Evolutionary conservation across 2,113 vertebrate genomes (phyloP).

Genomic region (Cololabis saira): DNA sequence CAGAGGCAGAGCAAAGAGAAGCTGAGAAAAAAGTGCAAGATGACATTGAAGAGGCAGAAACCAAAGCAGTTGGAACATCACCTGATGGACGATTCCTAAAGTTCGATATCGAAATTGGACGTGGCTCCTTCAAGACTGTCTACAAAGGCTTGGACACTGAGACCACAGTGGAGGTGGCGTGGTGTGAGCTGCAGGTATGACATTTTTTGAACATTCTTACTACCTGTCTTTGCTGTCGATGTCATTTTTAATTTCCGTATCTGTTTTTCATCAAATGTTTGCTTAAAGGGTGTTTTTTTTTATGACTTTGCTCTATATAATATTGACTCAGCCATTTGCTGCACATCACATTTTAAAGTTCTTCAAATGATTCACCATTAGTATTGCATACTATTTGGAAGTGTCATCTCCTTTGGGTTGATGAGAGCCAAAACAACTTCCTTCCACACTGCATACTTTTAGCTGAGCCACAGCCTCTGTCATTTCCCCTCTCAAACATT

Average conservation of each 20-base stretch:
- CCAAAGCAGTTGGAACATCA: constrained; percentile 95
- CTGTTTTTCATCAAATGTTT: neutral
- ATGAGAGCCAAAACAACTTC: constrained; percentile 23
- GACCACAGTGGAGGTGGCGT: constrained; percentile 97
- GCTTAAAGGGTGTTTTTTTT: neutral
- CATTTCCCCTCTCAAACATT: constrained; percentile 22
- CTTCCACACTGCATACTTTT: constrained; percentile 10
- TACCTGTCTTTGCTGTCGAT: neutral
- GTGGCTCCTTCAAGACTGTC: constrained; percentile 97
- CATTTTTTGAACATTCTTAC: neutral
- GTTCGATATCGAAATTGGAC: constrained; percentile 98
- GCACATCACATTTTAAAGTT: neutral
- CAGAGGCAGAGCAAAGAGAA: constrained; percentile 80
- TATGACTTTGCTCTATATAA: too few relatives aligned
- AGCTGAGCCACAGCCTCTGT: constrained; percentile 28
- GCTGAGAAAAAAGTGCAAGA: constrained; percentile 85
- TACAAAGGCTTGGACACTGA: constrained; percentile 98
- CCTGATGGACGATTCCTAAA: constrained; percentile 96
- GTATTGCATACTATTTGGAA: neutral
- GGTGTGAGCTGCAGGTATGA: constrained; percentile 98
- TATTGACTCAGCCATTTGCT: neutral
- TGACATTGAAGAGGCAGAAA: constrained; percentile 96
- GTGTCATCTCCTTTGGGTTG: neutral
- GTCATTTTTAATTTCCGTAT: neutral
- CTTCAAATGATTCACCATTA: neutral